A percentile compares a stretch with the other conserved stretches of the same genome.
Conservation (phyloP, 1,140 invertebrate genomes). For the Proales similis region DNA sequence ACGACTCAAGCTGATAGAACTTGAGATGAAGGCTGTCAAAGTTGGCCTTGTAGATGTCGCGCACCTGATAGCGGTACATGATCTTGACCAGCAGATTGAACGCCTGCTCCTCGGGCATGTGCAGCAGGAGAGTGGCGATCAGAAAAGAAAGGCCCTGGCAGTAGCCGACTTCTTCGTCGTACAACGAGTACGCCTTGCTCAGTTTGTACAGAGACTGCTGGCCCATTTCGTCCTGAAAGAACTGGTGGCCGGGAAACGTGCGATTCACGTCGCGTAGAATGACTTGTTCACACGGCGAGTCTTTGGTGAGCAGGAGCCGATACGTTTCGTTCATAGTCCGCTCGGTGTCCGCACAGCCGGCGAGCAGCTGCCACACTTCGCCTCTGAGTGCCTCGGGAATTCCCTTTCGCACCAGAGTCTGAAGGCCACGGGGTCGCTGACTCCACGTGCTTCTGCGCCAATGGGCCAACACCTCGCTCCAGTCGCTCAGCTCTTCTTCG, state of each 20-base stretch:
- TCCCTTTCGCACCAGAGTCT: slow-evolving; percentile 57
- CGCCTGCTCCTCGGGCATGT: slow-evolving; percentile 99
- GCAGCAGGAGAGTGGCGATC: slow-evolving; percentile 83
- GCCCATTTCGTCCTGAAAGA: slow-evolving; percentile 70
- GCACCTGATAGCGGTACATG: slow-evolving; percentile 89
- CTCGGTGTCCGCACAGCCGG: slow-evolving; percentile 71
- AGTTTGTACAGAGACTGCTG: slow-evolving; percentile 92
- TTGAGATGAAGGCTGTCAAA: slow-evolving; percentile 90
- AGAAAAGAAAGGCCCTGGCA: slow-evolving; percentile 96
- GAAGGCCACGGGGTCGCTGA: slow-evolving; percentile 9
- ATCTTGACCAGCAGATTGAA: slow-evolving; percentile 91
- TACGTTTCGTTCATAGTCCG: slow-evolving; percentile 88
- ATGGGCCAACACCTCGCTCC: slow-evolving; percentile 77
- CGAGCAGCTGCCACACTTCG: slow-evolving; percentile 91
- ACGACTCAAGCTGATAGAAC: slow-evolving; percentile 87
- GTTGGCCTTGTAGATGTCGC: slow-evolving; percentile 88
- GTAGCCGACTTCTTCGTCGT: slow-evolving; percentile 93
- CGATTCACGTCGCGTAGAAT: slow-evolving; percentile 91
- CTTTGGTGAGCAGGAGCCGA: slow-evolving; percentile 80
- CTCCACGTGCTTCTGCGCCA: slow-evolving; percentile 57
- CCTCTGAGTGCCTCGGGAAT: slow-evolving; percentile 90
- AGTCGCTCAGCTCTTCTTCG: slow-evolving; percentile 80
- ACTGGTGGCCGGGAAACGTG: slow-evolving; percentile 96
- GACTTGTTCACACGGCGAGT: slow-evolving; percentile 78
- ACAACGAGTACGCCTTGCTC: slow-evolving; percentile 85